These are phyloP conservation scores for Leptopilina syphax DNA, from an alignment of 2,888 invertebrate genomes.

Conservation along the genomic window DNA sequence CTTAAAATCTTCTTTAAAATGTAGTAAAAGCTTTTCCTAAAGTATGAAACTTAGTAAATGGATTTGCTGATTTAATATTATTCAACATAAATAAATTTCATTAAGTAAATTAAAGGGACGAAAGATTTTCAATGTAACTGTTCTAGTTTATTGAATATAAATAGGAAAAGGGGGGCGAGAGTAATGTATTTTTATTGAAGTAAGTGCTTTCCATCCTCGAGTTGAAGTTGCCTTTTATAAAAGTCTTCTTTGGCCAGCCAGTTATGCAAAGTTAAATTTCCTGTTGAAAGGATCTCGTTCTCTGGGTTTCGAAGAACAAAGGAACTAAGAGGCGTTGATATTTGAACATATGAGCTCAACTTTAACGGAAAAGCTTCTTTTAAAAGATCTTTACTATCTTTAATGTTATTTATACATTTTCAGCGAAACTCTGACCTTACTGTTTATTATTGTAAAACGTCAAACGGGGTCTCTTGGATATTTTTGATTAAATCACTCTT, in stretches of 20 bases:
- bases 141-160: too few relatives aligned
- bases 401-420: not conserved
- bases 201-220: not conserved
- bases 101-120: too few relatives aligned
- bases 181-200: slow-evolving; percentile 10
- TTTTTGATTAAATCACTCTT: too few relatives aligned
- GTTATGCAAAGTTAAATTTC: slow-evolving; percentile 53
- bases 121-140: too few relatives aligned
- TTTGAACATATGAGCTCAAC: not conserved
- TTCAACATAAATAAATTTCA: too few relatives aligned
- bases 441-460: too few relatives aligned
- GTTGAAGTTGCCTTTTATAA: slow-evolving; percentile 46
- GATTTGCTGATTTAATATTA: too few relatives aligned
- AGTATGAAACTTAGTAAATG: too few relatives aligned
- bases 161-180: not conserved
- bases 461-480: too few relatives aligned
- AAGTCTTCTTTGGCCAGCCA: slow-evolving; percentile 46
- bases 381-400: not conserved
- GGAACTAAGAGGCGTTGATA: not conserved
- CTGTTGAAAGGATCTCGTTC: slow-evolving; percentile 42
- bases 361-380: not conserved
- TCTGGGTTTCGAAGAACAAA: slow-evolving; percentile 15
- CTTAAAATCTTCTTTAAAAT: too few relatives aligned
- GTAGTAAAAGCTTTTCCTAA: too few relatives aligned
- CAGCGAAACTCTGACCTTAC: too few relatives aligned